Evolutionary conservation across 2,113 vertebrate genomes (phyloP), one percentile per base, ranked within the genome.

Genomic region (Seriola aureovittata): DNA sequence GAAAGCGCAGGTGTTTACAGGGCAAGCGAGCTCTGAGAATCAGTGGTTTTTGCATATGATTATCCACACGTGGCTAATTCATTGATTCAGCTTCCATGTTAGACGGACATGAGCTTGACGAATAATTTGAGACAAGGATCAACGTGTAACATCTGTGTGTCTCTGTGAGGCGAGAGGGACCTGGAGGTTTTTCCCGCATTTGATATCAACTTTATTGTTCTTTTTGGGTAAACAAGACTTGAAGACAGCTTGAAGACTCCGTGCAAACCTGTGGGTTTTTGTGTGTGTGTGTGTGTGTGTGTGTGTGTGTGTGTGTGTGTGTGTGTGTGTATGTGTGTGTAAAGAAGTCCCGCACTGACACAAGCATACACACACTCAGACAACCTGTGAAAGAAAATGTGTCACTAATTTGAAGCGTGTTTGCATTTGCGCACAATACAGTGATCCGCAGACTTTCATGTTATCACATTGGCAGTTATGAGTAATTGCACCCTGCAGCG

Each of bases 391-490:
- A 81, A 80, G 59, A 78, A 80, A 83, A n/a, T 34, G 84, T 75
- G 54, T 79, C 59, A 5, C 63, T 86, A 71, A 75, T 87, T 81
- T 86, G 65, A 88, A 87, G 81, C 82, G 29, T 85, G 59, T 89
- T 81, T 88, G 83, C 77, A 81, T 87, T 82, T 81, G 60, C 54
- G 71, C 79, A 86, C 90, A 82, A 79, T 91, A 84, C 87, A 89
- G 71, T 73, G 84, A 91, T 88, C 78, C 54, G 21, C 81, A 85
- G 69, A 87, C 91, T 82, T 93, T 90, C 64, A 79, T 88, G 88
- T 89, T 91, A 93, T 91, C 89, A 82, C 86, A 92, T 91, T 92
- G 92, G 88, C 93, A 93, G 87, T 93, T 92, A 91, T 90, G 92
- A 93, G 90, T 93, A 93, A 94, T 93, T 93, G 89, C 90, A 85